These are phyloP conservation scores for Cryptoblepharus egeriae DNA, from an alignment of 2,797 vertebrate genomes.

Conservation along the genomic window DNA sequence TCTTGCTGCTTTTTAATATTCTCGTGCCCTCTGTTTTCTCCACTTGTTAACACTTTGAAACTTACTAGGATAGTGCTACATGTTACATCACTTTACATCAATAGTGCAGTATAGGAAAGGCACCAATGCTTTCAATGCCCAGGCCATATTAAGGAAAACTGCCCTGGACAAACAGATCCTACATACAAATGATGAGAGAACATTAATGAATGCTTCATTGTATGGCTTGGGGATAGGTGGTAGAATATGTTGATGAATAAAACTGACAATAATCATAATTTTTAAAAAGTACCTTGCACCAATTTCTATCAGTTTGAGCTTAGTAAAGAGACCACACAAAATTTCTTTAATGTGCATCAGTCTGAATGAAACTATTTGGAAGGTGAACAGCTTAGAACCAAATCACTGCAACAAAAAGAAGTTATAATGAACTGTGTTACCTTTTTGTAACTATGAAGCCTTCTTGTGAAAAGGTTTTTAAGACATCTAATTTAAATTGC, in stretches of 20 bases:
- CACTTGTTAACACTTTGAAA: neutral
- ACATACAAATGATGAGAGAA: neutral
- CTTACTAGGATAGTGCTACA: neutral
- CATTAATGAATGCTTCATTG: neutral
- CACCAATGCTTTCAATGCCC: neutral
- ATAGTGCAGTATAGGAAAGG: neutral
- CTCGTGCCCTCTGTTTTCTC: neutral
- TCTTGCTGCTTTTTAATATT: neutral
- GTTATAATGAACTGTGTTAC: neutral
- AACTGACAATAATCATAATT: neutral
- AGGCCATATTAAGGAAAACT: neutral
- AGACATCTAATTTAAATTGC: slow-evolving; percentile 26
- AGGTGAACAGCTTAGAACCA: slow-evolving; percentile 20
- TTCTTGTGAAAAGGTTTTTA: neutral
- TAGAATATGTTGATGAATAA: neutral
- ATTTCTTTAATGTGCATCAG: slow-evolving; percentile 4
- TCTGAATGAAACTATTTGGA: slow-evolving; percentile 34
- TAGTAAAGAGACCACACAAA: neutral
- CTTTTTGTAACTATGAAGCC: slow-evolving; percentile 16
- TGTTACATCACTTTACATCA: too few species aligned
- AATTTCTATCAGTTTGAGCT: neutral
- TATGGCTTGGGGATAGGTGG: neutral
- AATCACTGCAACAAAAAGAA: slow-evolving; percentile 1
- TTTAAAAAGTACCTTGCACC: neutral
- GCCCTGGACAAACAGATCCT: neutral